Percentiles rank a stretch among this genome's conserved stretches.
phyloP scores from a whole-genome alignment of 1,140 invertebrate species.

The Diachasmimorpha longicaudata region DNA sequence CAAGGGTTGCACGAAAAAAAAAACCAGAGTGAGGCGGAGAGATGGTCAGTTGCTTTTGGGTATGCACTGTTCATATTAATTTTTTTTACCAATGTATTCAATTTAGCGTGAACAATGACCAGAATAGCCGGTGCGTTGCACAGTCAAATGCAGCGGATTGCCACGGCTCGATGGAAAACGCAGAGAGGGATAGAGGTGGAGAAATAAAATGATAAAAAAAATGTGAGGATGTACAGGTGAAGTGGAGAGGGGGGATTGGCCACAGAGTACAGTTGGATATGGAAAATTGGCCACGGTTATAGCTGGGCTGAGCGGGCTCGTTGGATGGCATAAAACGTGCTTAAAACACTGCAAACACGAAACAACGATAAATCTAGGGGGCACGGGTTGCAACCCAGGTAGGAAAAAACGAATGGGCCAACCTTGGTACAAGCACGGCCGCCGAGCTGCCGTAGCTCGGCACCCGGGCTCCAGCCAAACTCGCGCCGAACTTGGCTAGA shows the following conservation, averaged over 20 bases:
- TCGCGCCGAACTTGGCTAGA: too few relatives aligned
- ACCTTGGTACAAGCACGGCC: too few relatives aligned
- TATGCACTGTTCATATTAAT: constrained; percentile 30
- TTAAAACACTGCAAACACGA: constrained; percentile 31
- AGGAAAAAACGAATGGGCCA: too few relatives aligned
- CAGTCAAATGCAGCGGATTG: constrained; percentile 26
- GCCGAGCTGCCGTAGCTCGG: too few relatives aligned
- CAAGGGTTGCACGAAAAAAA: neutral
- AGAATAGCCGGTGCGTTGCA: constrained; percentile 10
- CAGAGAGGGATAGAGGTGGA: neutral
- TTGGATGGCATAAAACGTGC: constrained; percentile 26
- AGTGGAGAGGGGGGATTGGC: neutral
- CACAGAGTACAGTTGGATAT: neutral
- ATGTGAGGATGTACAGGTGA: neutral
- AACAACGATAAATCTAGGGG: constrained; percentile 27
- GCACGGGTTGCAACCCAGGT: constrained; percentile 10
- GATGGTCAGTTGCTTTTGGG: constrained; percentile 20
- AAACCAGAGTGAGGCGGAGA: constrained; percentile 5
- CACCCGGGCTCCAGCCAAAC: too few relatives aligned
- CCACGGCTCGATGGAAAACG: neutral
- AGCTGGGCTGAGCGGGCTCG: constrained; percentile 10
- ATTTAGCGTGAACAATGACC: constrained; percentile 34
- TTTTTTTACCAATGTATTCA: constrained; percentile 33
- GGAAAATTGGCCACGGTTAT: constrained; percentile 16
- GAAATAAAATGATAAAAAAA: constrained; percentile 18